Evolutionary conservation across 1,140 invertebrate species (phyloP).

Genomic region (Panulirus ornatus): DNA sequence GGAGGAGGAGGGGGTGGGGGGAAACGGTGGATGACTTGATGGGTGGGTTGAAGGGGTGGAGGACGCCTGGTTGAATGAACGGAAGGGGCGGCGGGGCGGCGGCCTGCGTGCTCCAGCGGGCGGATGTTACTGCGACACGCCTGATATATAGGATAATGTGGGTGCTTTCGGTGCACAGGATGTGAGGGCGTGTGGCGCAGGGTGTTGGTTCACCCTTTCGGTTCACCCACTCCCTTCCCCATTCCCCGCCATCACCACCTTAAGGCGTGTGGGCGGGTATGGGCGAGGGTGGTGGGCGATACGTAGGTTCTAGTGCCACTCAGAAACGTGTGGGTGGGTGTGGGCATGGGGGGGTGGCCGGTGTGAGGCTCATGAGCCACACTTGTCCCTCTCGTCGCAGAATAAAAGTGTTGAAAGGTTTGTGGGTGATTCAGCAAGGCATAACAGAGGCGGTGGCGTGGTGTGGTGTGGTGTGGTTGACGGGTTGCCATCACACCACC

Average conservation of each 20-base stretch:
- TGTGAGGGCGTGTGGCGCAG: background rate
- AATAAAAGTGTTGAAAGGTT: background rate
- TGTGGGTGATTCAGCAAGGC: background rate
- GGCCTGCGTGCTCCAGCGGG: background rate
- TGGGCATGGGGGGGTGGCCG: background rate
- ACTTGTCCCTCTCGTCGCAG: background rate
- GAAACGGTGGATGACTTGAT: background rate
- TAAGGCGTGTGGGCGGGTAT: too few relatives aligned
- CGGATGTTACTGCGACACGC: background rate
- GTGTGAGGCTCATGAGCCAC: too few relatives aligned
- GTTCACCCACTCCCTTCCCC: too few relatives aligned
- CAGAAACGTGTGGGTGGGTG: background rate
- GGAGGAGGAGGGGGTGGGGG: background rate
- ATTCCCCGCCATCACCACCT: too few relatives aligned
- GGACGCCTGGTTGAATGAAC: background rate
- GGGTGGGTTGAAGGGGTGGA: background rate
- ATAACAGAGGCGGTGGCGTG: background rate
- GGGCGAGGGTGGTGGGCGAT: too few relatives aligned
- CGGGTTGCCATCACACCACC: too few relatives aligned
- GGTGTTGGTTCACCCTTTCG: too few relatives aligned
- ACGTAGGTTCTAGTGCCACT: too few relatives aligned
- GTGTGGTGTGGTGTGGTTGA: background rate
- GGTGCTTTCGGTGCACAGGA: constrained; percentile 1
- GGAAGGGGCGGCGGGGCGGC: background rate
- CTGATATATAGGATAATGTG: constrained; percentile 12